Evolutionary conservation across 2,888 invertebrate species (phyloP), one percentile per base, ranked within the genome.

Genomic region (Rhaphigaster nebulosa): DNA sequence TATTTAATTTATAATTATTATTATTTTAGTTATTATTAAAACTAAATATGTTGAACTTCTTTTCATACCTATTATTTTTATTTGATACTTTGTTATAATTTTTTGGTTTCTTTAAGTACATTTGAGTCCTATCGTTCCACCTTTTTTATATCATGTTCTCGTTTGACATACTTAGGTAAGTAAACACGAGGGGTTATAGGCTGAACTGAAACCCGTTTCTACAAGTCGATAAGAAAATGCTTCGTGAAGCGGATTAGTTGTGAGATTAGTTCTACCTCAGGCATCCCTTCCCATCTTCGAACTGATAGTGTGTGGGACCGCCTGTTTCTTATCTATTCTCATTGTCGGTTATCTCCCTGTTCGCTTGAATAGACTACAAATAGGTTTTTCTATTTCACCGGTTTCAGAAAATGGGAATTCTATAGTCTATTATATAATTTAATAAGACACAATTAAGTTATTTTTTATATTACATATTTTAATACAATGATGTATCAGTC

Each of bases 191-290:
- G 29, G 34, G 18, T 6, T 65, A 18, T 2, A 65, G 29, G 18
- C 29, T 29, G 29, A 76, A 76, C 34, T 38, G 2, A 38, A 76
- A 76, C 34, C 34, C 38, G 70, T 76, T 70, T 76, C 70, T 6
- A 38, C 34, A 38, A 76, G 70, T 76, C 70, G 70, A 76, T 76
- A 76, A 76, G 70, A 76, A 76, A 34, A 76, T 76, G 70, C 70
- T 76, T 76, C 20, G 34, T 76, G 70, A 38, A 76, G 70, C 70
- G 70, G 70, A 76, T 76, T 76, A 76, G 34, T 76, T 34, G 70
- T 38, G 38, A 76, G 34, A 76, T 76, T 76, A 76, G 38, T 76
- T 76, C 70, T 76, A 76, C 70, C 70, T 65, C 65, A 4, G 29
- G 65, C 13, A 13, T 3, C n/a, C 65, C 65, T 29, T 23, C 1